phyloP scores from a whole-genome alignment of 2,113 vertebrate species.

The Sminthopsis crassicaudata region DNA sequence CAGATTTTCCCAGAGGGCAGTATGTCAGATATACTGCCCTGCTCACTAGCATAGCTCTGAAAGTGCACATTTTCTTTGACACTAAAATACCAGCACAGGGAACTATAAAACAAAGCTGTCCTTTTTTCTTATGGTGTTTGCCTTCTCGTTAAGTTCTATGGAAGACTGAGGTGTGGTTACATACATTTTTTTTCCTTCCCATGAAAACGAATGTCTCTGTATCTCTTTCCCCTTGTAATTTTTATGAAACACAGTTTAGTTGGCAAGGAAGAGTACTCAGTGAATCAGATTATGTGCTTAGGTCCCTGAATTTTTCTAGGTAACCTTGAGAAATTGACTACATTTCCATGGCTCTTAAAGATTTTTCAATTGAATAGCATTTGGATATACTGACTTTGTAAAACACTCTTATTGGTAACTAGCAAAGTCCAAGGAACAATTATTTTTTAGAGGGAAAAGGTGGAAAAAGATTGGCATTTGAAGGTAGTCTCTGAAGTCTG shows the following conservation, averaged over 20 bases:
- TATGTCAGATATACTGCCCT: constrained; percentile 49
- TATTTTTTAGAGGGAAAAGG: background rate
- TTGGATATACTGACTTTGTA: background rate
- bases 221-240: background rate
- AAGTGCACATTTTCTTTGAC: constrained; percentile 30
- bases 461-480: background rate
- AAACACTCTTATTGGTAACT: background rate
- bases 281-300: background rate
- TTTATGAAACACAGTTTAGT: constrained; percentile 43
- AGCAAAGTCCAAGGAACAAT: background rate
- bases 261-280: background rate
- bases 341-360: background rate
- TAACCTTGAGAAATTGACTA: constrained; percentile 59
- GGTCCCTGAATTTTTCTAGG: constrained; percentile 20
- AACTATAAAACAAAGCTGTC: constrained; percentile 71
- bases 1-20: constrained; percentile 40
- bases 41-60: background rate
- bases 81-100: constrained; percentile 47
- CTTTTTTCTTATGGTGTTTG: constrained; percentile 32
- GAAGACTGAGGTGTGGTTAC: background rate
- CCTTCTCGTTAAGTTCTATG: constrained; percentile 44
- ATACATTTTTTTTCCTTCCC: constrained; percentile 33
- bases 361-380: constrained; percentile 7
- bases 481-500: background rate
- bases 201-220: constrained; percentile 50